Percentiles rank a stretch among this genome's conserved stretches.
These are phyloP conservation scores for Nansenia antarctica DNA, from an alignment of 2,113 vertebrate species.

Conservation along the genomic window DNA sequence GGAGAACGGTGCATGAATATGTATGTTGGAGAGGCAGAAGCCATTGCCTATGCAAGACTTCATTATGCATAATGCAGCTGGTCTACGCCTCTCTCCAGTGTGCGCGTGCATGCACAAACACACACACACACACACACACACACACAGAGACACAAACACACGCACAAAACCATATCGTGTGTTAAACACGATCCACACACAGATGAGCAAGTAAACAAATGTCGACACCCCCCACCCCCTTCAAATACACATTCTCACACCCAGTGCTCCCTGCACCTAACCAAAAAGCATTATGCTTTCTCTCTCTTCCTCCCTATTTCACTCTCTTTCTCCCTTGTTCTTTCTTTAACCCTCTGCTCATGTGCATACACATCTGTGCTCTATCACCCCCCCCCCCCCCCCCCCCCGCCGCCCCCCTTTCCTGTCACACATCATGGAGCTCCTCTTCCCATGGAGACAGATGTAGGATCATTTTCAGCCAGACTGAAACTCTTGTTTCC, in stretches of 20 bases:
- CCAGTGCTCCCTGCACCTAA: constrained; percentile 17
- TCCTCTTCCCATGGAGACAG: constrained; percentile 37
- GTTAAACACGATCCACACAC: constrained; percentile 10
- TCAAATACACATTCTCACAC: constrained; percentile 37
- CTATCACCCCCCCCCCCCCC: not conserved
- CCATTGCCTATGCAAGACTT: constrained; percentile 77
- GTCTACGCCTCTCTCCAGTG: constrained; percentile 67
- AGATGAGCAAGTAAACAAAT: constrained; percentile 64
- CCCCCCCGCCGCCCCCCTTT: constrained; percentile 3
- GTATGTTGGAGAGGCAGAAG: constrained; percentile 68
- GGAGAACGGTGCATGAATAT: constrained; percentile 68
- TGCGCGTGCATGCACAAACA: constrained; percentile 22
- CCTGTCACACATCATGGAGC: constrained; percentile 3
- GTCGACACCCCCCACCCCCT: constrained; percentile 26
- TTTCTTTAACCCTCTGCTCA: not conserved
- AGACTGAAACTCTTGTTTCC: constrained; percentile 8
- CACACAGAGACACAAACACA: constrained; percentile 1
- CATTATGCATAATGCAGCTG: constrained; percentile 76
- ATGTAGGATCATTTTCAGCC: constrained; percentile 26
- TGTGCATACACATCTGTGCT: not conserved
- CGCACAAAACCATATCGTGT: constrained; percentile 45
- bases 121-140: constrained; percentile 4
- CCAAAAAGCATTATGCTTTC: constrained; percentile 18
- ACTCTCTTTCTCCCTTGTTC: not conserved
- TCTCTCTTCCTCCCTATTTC: not conserved